Evolutionary conservation across 1,140 invertebrate genomes (phyloP).

Genomic region (Bathynomus jamesi): DNA sequence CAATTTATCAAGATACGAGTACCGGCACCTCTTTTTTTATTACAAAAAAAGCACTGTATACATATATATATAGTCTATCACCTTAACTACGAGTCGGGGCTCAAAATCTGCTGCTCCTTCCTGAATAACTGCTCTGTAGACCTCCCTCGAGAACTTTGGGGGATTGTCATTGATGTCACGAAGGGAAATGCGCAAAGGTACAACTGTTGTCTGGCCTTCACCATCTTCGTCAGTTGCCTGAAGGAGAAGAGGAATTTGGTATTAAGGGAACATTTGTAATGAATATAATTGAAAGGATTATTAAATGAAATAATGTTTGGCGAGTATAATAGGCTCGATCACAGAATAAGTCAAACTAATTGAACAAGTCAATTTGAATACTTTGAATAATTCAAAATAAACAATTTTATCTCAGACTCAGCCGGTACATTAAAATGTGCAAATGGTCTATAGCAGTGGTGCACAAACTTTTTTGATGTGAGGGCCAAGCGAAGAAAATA

Average conservation of each 20-base stretch:
- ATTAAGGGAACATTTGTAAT: background rate
- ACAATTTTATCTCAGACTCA: too few species aligned
- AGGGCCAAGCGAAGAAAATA: too few species aligned
- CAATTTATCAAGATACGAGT: too few species aligned
- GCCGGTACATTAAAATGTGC: too few species aligned
- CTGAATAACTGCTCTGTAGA: conserved; percentile 70
- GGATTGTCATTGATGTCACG: conserved; percentile 79
- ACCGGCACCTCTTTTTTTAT: too few species aligned
- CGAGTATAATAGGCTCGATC: background rate
- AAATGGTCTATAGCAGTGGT: too few species aligned
- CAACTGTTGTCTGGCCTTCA: conserved; percentile 61
- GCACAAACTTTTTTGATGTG: too few species aligned
- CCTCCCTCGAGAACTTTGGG: conserved; percentile 61
- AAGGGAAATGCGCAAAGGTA: conserved; percentile 68
- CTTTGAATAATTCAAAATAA: too few species aligned
- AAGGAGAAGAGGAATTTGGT: background rate
- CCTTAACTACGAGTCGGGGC: conserved; percentile 50
- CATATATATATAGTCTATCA: conserved; percentile 36
- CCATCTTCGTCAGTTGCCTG: conserved; percentile 78
- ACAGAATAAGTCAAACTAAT: too few species aligned
- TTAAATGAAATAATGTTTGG: background rate
- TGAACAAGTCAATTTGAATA: background rate
- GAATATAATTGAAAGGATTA: background rate
- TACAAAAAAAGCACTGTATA: too few species aligned
- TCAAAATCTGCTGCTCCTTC: conserved; percentile 76